Evolutionary conservation across 2,797 vertebrate genomes (phyloP).

Genomic region (Cossypha niveicapilla): DNA sequence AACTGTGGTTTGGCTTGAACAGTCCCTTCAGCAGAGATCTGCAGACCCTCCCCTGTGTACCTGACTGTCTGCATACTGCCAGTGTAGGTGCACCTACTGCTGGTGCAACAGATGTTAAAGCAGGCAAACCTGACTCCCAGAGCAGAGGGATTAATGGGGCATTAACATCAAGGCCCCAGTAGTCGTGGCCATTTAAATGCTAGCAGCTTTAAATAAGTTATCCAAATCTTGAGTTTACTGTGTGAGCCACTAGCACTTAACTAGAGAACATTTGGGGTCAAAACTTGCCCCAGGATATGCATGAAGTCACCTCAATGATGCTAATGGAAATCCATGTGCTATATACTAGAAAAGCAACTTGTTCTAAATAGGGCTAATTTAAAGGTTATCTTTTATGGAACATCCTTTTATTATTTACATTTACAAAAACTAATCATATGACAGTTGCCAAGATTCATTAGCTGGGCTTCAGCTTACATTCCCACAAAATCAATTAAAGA

Average conservation of each 20-base stretch:
- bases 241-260: background rate
- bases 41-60: background rate
- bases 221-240: background rate
- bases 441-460: background rate
- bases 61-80: background rate
- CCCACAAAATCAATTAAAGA: background rate
- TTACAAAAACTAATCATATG: background rate
- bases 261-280: conserved; percentile 2
- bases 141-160: background rate
- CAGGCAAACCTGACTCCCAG: background rate
- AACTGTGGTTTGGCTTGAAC: background rate
- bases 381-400: background rate
- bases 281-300: background rate
- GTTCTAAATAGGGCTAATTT: background rate
- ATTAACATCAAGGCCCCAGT: conserved; percentile 1
- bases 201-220: conserved; percentile 20
- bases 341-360: background rate
- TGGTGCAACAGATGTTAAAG: conserved; percentile 33
- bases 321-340: background rate
- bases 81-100: background rate
- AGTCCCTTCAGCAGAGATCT: background rate
- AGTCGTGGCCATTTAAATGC: background rate
- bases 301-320: background rate
- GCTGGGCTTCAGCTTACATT: background rate
- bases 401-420: background rate